Percentiles rank a stretch among this genome's conserved stretches.
phyloP scores from a whole-genome alignment of 2,113 vertebrate species.

The Sebastes fasciatus region DNA sequence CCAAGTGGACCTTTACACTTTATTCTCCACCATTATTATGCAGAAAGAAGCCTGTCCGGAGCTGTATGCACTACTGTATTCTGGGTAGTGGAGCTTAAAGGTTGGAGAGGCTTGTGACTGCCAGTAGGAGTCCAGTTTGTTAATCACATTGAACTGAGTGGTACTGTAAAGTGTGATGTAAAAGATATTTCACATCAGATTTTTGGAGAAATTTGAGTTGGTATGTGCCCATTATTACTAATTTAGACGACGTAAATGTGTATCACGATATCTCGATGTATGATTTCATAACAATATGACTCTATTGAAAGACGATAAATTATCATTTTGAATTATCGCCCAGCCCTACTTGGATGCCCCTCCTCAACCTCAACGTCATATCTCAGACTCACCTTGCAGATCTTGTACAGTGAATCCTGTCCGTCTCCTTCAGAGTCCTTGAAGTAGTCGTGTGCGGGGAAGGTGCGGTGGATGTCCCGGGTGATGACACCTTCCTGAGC shows the following conservation, averaged over 20 bases:
- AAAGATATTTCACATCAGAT: no score
- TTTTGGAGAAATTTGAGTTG: no score
- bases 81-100: background rate
- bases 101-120: background rate
- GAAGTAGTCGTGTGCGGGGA: constrained; percentile 98
- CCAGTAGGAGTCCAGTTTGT: background rate
- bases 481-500: constrained; percentile 95
- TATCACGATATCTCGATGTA: no score
- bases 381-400: constrained; percentile 92
- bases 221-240: no score
- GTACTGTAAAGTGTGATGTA: background rate
- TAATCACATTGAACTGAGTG: no score
- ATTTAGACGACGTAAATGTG: no score
- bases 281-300: no score
- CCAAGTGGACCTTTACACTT: background rate
- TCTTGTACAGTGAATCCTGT: constrained; percentile 97
- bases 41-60: no score
- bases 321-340: no score
- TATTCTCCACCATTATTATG: background rate
- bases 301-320: no score
- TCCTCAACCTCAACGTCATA: background rate
- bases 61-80: background rate
- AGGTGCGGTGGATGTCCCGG: constrained; percentile 97
- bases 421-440: constrained; percentile 97
- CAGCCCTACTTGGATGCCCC: no score